Evolutionary conservation across 2,113 vertebrate genomes (phyloP).

Genomic region (Equus przewalskii): DNA sequence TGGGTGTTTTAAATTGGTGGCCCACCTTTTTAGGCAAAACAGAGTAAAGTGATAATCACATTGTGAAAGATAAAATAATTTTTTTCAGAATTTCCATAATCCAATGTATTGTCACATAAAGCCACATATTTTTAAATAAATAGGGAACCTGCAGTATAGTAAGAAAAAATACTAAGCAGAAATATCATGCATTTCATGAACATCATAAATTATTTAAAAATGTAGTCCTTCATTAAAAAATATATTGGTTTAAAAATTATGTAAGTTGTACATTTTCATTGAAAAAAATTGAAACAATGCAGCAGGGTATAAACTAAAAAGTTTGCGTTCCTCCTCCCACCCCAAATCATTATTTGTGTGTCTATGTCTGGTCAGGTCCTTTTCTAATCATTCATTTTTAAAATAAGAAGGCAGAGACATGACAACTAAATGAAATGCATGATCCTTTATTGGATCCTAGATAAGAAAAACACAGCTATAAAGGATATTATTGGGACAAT

Average conservation of each 20-base stretch:
- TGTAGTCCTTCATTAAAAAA: neutral
- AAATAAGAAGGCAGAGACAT: neutral
- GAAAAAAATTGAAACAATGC: slow-evolving; percentile 1
- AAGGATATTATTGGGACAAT: neutral
- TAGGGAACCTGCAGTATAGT: neutral
- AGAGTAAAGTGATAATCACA: slow-evolving; percentile 1
- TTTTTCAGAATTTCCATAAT: slow-evolving; percentile 39
- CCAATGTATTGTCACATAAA: slow-evolving; percentile 2
- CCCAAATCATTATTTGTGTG: neutral
- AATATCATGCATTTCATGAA: neutral
- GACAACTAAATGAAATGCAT: neutral
- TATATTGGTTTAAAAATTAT: slow-evolving; percentile 3
- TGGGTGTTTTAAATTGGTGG: neutral
- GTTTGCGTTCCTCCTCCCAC: neutral
- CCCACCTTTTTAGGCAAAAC: neutral
- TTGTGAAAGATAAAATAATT: slow-evolving; percentile 38
- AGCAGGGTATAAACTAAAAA: neutral
- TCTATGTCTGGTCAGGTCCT: neutral
- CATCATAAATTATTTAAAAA: slow-evolving; percentile 4
- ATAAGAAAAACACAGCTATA: neutral
- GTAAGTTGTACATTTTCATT: neutral
- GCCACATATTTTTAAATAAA: neutral
- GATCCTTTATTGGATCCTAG: neutral
- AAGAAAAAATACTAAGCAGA: neutral
- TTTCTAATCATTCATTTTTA: neutral